Percentiles rank a stretch among this genome's conserved stretches.
These are phyloP conservation scores for Ardeotis arabs DNA, from an alignment of 2,113 vertebrate genomes.

Conservation along the genomic window DNA sequence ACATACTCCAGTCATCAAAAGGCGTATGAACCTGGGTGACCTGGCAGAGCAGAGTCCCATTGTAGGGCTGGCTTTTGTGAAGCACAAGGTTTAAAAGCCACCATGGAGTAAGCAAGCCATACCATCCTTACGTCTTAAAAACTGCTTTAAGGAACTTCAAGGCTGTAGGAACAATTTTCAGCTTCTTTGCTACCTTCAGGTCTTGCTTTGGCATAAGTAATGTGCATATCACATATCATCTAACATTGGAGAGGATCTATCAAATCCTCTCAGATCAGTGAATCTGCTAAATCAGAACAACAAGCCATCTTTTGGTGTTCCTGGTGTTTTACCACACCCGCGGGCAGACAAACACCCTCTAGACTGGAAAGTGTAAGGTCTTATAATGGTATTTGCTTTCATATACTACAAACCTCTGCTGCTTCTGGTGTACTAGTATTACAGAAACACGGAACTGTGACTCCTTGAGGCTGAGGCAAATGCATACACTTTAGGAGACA, in stretches of 20 bases:
- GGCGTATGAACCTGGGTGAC: neutral
- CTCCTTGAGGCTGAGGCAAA: neutral
- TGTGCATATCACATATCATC: neutral
- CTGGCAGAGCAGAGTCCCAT: neutral
- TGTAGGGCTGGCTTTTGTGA: neutral
- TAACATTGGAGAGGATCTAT: neutral
- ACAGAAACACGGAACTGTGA: neutral
- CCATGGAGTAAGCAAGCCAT: neutral
- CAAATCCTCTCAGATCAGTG: neutral
- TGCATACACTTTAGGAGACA: neutral
- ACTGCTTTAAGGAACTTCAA: neutral
- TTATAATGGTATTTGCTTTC: neutral
- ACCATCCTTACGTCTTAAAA: neutral
- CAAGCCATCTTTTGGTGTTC: neutral
- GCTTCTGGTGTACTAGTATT: neutral
- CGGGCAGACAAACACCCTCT: neutral
- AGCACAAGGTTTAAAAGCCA: neutral
- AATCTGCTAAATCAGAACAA: neutral
- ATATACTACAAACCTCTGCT: neutral
- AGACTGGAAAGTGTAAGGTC: neutral
- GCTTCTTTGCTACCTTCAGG: neutral
- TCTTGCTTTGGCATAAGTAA: neutral
- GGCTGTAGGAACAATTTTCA: neutral
- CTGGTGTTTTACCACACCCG: neutral
- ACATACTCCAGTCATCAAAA: neutral